These are phyloP conservation scores for Euclidia mi DNA, from an alignment of 2,888 invertebrate genomes.

Conservation along the genomic window DNA sequence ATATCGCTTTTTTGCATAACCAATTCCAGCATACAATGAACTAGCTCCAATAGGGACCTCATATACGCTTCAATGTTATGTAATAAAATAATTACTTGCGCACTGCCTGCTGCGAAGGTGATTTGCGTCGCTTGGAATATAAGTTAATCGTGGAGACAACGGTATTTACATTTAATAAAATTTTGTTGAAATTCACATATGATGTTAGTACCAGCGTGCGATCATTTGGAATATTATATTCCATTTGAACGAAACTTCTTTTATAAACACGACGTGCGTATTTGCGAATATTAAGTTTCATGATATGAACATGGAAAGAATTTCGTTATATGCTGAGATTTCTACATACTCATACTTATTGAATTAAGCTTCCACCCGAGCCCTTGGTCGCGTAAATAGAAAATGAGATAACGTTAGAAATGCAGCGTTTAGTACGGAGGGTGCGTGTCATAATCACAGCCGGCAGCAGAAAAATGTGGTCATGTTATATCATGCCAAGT, in stretches of 20 bases:
- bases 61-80: slow-evolving; percentile 12
- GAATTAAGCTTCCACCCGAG: too few relatives aligned
- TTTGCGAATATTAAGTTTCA: too few relatives aligned
- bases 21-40: slow-evolving; percentile 17
- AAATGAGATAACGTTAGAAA: too few relatives aligned
- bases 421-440: too few relatives aligned
- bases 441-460: too few relatives aligned
- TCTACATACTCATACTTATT: too few relatives aligned
- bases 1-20: slow-evolving; percentile 15
- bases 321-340: too few relatives aligned
- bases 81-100: background rate
- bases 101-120: too few relatives aligned
- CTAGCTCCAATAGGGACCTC: background rate
- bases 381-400: too few relatives aligned
- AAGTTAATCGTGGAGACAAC: slow-evolving; percentile 8
- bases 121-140: slow-evolving; percentile 6
- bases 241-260: background rate
- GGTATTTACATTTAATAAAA: slow-evolving; percentile 35
- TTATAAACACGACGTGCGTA: background rate
- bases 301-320: too few relatives aligned
- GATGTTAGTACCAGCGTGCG: slow-evolving; percentile 1
- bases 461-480: too few relatives aligned
- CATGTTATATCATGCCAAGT: too few relatives aligned
- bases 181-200: slow-evolving; percentile 16
- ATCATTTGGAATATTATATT: background rate